Conservation (phyloP, 2,888 invertebrate genomes). For the Calliopum simillimum region DNA sequence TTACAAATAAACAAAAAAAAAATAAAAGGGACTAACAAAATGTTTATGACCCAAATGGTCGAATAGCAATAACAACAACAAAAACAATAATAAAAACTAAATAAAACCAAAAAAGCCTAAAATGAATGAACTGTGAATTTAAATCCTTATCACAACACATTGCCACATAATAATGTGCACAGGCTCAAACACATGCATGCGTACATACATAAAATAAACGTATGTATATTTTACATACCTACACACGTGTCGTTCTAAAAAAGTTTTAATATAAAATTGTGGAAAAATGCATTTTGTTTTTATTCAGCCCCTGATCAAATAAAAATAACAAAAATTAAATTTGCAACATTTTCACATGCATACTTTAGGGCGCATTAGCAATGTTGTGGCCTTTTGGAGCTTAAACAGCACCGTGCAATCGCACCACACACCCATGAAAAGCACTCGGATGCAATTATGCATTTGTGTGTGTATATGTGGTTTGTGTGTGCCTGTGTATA, state of each 20-base stretch:
- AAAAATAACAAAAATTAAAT: too few species aligned
- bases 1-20: not conserved
- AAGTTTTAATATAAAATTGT: too few species aligned
- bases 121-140: conserved; percentile 17
- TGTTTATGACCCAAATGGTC: conserved; percentile 12
- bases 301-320: too few species aligned
- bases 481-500: conserved; percentile 19
- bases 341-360: too few species aligned
- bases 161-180: conserved; percentile 23
- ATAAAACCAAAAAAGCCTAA: conserved; percentile 8
- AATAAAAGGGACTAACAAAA: conserved; percentile 18
- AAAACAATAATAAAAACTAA: not conserved
- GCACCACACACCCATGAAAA: conserved; percentile 19
- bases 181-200: not conserved
- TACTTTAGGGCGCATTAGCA: too few species aligned
- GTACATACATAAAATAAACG: too few species aligned
- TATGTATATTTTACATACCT: conserved; percentile 3
- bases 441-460: conserved; percentile 27
- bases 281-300: too few species aligned
- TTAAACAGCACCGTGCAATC: not conserved
- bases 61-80: conserved; percentile 8
- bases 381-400: too few species aligned
- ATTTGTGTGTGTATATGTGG: conserved; percentile 30
- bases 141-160: conserved; percentile 9
- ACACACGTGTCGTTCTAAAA: too few species aligned